Evolutionary conservation across 2,888 invertebrate genomes (phyloP), one percentile per base, ranked within the genome.

Genomic region (Lepidonotus clava): DNA sequence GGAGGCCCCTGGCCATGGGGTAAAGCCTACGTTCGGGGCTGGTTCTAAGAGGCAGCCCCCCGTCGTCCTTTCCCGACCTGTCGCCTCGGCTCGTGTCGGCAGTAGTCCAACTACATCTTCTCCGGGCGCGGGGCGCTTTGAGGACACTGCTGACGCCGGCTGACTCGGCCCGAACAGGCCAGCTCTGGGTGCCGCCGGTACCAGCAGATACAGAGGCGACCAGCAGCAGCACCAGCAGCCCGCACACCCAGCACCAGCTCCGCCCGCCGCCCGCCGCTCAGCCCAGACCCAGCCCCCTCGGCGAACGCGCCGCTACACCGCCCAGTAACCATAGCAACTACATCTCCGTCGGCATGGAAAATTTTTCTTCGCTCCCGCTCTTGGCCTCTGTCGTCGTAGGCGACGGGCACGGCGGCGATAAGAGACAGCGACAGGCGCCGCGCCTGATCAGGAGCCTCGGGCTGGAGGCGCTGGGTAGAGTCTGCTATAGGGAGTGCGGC

Each of bases 241-340:
- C 46, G 8, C 8, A 18, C 6, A 6, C 6, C 46, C 46, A 18
- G 6, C 46, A 18, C 46, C 46, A 6, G 18, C 8, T 53, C 53
- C 53, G 18, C 53, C 53, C n/a, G 53, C 53, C 24, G 1, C 61
- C 11, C 61, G 24, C 28, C 5, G 5, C 14, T n/a, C n/a, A n/a
- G n/a, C n/a, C n/a, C n/a, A n/a, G n/a, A n/a, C n/a, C n/a, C n/a
- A 18, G 46, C 36, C 14, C 4, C 71, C 0, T 24, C 38, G 8
- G n/a, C 71, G 14, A 18, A 14, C 5, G 14, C 56, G 34, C 71
- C 38, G 71, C 38, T 18, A 1, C 14, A 11, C 4, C 38, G 36
- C 18, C 38, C 61, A 61, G 61, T 61, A 28, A 14, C 61, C 61
- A 61, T 61, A 28, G 61, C 61, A 61, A 61, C 61, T 61, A 61